These are phyloP conservation scores for Rhagonycha lutea DNA, from an alignment of 2,888 invertebrate genomes.

Conservation along the genomic window DNA sequence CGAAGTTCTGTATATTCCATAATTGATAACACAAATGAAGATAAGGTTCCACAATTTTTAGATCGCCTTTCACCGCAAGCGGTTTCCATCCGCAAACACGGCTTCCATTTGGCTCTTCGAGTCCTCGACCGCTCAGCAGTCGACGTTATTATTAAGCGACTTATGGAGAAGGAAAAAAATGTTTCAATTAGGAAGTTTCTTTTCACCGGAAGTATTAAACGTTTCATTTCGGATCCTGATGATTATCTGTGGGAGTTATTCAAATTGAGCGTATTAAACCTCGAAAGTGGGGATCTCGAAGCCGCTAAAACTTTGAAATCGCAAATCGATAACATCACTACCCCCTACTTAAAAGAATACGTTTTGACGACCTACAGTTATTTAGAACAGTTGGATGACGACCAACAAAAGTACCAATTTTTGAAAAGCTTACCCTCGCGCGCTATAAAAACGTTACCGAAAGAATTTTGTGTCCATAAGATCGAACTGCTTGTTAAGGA, in stretches of 20 bases:
- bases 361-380: neutral
- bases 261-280: neutral
- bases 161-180: slow-evolving; percentile 1
- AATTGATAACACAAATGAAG: slow-evolving; percentile 7
- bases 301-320: neutral
- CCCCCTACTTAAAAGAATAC: neutral
- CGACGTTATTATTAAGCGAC: neutral
- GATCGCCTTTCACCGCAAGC: neutral
- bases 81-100: slow-evolving; percentile 17
- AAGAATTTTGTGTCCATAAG: neutral
- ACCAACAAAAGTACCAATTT: neutral
- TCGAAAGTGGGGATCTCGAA: slow-evolving; percentile 1
- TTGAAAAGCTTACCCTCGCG: neutral
- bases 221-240: slow-evolving; percentile 10
- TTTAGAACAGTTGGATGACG: neutral
- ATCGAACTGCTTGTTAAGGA: neutral
- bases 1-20: slow-evolving; percentile 15
- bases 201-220: slow-evolving; percentile 1
- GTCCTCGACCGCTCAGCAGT: neutral
- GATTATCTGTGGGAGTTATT: slow-evolving; percentile 8
- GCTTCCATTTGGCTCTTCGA: slow-evolving; percentile 3
- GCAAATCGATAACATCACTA: neutral
- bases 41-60: slow-evolving; percentile 4
- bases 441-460: neutral
- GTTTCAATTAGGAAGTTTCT: slow-evolving; percentile 4